Evolutionary conservation across 2,113 vertebrate species (phyloP).

Genomic region (Aplodontia rufa): DNA sequence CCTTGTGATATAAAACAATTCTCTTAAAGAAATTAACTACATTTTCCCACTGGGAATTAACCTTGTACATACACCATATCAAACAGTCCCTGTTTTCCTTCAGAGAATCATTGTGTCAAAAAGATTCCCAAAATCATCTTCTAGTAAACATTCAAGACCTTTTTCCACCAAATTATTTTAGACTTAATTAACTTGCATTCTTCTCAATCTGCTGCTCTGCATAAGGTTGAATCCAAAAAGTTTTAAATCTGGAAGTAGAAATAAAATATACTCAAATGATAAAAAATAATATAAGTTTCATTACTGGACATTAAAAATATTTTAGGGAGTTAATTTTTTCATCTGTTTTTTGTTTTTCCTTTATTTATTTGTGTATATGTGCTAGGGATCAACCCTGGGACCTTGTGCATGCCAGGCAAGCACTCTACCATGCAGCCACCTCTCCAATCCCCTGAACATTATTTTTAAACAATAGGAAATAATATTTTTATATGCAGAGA

Average conservation of each 20-base stretch:
- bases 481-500: background rate
- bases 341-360: no score
- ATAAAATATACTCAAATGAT: background rate
- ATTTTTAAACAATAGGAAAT: slow-evolving; percentile 19
- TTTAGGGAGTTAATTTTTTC: no score
- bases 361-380: no score
- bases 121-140: slow-evolving; percentile 39
- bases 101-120: slow-evolving; percentile 28
- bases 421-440: no score
- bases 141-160: background rate
- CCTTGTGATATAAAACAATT: slow-evolving; percentile 38
- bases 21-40: background rate
- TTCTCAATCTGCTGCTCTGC: background rate
- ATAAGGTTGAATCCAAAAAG: background rate
- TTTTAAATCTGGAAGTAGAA: slow-evolving; percentile 20
- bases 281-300: background rate
- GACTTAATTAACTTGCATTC: background rate
- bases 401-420: no score
- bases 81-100: background rate
- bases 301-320: no score
- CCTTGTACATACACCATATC: background rate
- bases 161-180: slow-evolving; percentile 23
- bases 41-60: slow-evolving; percentile 17
- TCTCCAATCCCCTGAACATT: no score
- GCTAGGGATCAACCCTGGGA: no score